These are phyloP conservation scores for Elysia crispata DNA, from an alignment of 2,888 invertebrate species.

Conservation along the genomic window DNA sequence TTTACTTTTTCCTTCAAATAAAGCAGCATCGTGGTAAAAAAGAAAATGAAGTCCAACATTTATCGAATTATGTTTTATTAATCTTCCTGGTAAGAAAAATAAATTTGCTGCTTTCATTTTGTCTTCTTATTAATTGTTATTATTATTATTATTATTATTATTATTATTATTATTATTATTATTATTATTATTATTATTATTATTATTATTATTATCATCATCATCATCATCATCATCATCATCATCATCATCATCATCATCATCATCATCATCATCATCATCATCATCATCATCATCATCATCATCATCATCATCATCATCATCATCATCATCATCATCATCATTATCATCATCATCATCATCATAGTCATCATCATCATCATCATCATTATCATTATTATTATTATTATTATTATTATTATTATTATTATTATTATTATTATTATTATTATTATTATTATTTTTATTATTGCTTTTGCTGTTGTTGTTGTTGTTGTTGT, in stretches of 20 bases:
- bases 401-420: slow-evolving; percentile 3
- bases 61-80: no score
- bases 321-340: not conserved
- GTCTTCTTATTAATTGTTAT: not conserved
- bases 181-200: not conserved
- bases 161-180: no score
- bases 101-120: not conserved
- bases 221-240: slow-evolving; percentile 9
- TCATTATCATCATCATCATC: no score
- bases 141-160: no score
- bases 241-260: slow-evolving; percentile 1
- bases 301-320: slow-evolving; percentile 9
- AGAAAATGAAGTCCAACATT: no score
- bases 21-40: no score
- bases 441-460: slow-evolving; percentile 4
- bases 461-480: no score
- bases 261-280: slow-evolving; percentile 1
- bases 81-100: no score
- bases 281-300: slow-evolving; percentile 9
- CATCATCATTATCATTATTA: no score
- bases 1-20: no score
- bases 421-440: slow-evolving; percentile 3
- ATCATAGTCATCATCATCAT: no score
- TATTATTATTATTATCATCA: not conserved
- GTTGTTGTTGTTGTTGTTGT: no score